Evolutionary conservation across 2,888 invertebrate genomes (phyloP), one percentile per base, ranked within the genome.

Genomic region (Lissonota sp.): DNA sequence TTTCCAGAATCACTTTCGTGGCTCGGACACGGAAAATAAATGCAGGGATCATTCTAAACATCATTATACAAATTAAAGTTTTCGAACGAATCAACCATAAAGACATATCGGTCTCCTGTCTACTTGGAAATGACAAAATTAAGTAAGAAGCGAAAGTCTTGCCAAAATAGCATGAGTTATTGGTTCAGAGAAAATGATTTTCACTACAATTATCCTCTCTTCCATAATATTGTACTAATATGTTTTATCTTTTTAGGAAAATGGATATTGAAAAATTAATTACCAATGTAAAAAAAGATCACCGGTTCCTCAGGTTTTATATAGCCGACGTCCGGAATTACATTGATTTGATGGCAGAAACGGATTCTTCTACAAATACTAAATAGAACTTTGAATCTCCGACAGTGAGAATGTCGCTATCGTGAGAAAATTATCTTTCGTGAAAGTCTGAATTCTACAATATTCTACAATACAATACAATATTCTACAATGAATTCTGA

Each of bases 311-410:
- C 16, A 86, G 87, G 5, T 84, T 87, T 55, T 91, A 86, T 62
- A 90, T 90, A 40, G 86, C 82, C 7, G 90, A 91, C 73, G 85
- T 91, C 8, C 85, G 78, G 51, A 85, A 89, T 72, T 91, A 90
- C 71, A 85, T 91, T 12, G 88, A 87, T 57, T 46, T 90, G 70
- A 87, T 88, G 83, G 88, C 88, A 79, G 84, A 86, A 46, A 84
- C 84, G 14, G 44, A 37, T 10, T 62, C 16, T 26, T 57, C 63
- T 10, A 64, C n/a, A 1, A 12, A 14, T 53, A 53, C 4, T 6
- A 7, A 14, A 53, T 6, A 44, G 7, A 44, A 44, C 10, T 44
- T 44, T 44, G 10, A 44, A 44, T 44, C 10, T 44, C 3, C 3
- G 26, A 26, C 26, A 26, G 26, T 26, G 26, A 26, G 3, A 26